Base-by-base conservation (phyloP, 1,140 invertebrate species). In the Nasonia longicornis region DNA sequence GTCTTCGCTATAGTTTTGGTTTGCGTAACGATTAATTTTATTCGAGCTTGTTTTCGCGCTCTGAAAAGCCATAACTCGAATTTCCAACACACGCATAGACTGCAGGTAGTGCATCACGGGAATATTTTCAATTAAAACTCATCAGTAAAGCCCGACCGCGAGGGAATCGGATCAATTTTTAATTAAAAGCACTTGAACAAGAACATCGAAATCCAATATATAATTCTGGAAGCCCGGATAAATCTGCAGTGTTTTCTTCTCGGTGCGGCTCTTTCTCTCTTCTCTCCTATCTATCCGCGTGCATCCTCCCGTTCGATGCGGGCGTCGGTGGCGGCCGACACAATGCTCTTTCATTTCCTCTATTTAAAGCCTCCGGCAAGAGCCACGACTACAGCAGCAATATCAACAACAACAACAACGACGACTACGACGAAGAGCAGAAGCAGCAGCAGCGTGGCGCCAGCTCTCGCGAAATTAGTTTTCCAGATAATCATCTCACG, bases 401-500 rank as follows among this genome's bases (percentile, higher is more conserved):
- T 73, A 58, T 42, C 74, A 66, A 73, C 79, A 83, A 80, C 76
- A 78, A 78, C 70, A 76, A 84, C 77, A 67, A 79, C 82, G 31
- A 42, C 67, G 70, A 81, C 82, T 77, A 64, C 83, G 84, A 77
- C 64, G 64, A 71, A 38, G 31, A 72, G 79, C 83, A 84, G 14
- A 80, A 85, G 45, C 52, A 73, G 29, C 29, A 72, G 74, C 48
- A 85, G 80, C 77, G 79, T 63, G 70, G 86, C 84, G 87, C 86
- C 87, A 86, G 85, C 85, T 84, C 86, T 86, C 88, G 86, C 87
- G 87, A 90, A 91, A 91, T 91, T 91, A 91, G 90, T 91, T 91
- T 91, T 90, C 87, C 87, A 89, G 89, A 91, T 91, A 91, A 91
- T 90, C 89, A 91, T 91, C 90, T 87, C 85, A 87, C 87, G 86